Conservation (phyloP, 1,140 invertebrate species). For the Mya arenaria region DNA sequence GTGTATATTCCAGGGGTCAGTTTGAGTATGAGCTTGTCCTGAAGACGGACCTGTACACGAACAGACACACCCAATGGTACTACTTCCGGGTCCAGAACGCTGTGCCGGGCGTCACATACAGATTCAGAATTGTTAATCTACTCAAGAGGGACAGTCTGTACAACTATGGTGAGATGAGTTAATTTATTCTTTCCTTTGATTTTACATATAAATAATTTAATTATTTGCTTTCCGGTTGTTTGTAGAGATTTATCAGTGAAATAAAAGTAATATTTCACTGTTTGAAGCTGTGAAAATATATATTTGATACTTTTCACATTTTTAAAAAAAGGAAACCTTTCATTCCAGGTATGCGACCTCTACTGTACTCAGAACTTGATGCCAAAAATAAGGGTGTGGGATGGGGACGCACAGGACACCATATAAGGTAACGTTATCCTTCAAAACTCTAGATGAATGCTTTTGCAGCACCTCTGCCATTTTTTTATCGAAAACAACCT, state of each 20-base stretch:
- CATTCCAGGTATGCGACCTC: slow-evolving; percentile 77
- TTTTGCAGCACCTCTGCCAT: no score
- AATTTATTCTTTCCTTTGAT: no score
- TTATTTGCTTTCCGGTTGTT: no score
- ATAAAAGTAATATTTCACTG: no score
- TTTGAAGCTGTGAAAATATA: no score
- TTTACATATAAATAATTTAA: no score
- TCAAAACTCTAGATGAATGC: no score
- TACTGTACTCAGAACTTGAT: slow-evolving; percentile 79
- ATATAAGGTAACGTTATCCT: slow-evolving; percentile 76
- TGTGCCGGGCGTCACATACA: slow-evolving; percentile 77
- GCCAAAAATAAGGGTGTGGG: slow-evolving; percentile 72
- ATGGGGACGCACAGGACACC: slow-evolving; percentile 78
- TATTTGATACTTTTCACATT: no score
- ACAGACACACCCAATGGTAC: slow-evolving; percentile 81
- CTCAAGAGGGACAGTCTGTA: slow-evolving; percentile 79
- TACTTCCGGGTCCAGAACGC: slow-evolving; percentile 80
- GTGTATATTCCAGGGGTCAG: slow-evolving; percentile 78
- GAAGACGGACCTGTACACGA: slow-evolving; percentile 80
- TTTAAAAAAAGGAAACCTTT: no score
- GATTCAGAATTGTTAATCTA: slow-evolving; percentile 79
- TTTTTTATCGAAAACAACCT: no score
- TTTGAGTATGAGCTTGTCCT: slow-evolving; percentile 81
- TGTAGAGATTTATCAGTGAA: no score
- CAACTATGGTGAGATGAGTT: slow-evolving; percentile 78